phyloP scores from a whole-genome alignment of 2,797 vertebrate genomes.

The Chromobotia macracanthus region DNA sequence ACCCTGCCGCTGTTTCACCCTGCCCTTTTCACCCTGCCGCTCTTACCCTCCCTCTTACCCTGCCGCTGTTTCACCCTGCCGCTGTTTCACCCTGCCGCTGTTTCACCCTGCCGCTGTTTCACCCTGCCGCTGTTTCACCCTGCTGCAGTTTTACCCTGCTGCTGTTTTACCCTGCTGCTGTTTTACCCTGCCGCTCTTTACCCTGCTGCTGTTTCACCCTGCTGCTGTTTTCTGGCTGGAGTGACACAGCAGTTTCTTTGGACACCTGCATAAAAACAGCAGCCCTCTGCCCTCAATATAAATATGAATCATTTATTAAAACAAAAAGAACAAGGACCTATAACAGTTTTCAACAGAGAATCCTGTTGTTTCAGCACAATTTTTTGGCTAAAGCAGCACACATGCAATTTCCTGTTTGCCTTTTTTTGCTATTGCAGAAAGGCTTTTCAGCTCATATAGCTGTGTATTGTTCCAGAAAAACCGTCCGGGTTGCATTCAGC shows the following conservation, averaged over 20 bases:
- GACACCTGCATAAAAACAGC: constrained; percentile 28
- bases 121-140: too few species aligned
- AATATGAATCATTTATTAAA: not conserved
- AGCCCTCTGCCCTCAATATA: not conserved
- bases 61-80: too few species aligned
- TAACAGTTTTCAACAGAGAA: not conserved
- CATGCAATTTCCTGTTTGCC: not conserved
- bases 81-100: too few species aligned
- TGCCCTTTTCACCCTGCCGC: too few species aligned
- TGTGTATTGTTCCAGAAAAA: not conserved
- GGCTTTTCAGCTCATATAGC: constrained; percentile 9
- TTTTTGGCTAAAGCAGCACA: not conserved
- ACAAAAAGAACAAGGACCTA: not conserved
- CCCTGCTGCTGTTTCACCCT: too few species aligned
- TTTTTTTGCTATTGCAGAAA: constrained; percentile 19
- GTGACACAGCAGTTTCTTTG: constrained; percentile 58
- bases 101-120: too few species aligned
- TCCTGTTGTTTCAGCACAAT: not conserved
- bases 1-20: too few species aligned
- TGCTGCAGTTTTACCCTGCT: too few species aligned
- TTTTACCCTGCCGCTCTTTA: too few species aligned
- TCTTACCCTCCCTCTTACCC: too few species aligned
- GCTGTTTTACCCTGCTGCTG: too few species aligned
- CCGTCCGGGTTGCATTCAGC: constrained; percentile 44
- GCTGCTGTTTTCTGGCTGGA: constrained; percentile 17